These are phyloP conservation scores for Dasyurus viverrinus DNA, from an alignment of 2,113 vertebrate species.

Conservation along the genomic window DNA sequence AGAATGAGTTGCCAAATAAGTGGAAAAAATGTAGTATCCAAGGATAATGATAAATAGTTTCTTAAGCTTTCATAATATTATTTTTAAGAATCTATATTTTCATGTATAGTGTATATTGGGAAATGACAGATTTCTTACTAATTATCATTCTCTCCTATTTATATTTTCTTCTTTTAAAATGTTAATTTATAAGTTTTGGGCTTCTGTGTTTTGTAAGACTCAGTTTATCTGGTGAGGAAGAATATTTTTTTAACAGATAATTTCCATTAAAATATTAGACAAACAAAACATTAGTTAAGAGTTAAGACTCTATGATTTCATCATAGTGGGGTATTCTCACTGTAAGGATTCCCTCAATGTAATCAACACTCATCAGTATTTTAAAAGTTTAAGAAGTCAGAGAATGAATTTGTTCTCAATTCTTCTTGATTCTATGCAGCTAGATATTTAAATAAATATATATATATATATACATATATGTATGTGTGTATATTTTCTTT, in stretches of 20 bases:
- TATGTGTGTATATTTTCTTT: background rate
- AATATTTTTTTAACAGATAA: background rate
- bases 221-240: background rate
- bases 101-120: background rate
- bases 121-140: slow-evolving; percentile 34
- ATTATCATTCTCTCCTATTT: slow-evolving; percentile 25
- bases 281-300: background rate
- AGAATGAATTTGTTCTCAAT: background rate
- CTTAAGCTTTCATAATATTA: slow-evolving; percentile 13
- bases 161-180: slow-evolving; percentile 46
- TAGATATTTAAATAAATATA: background rate
- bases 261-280: background rate
- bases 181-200: background rate
- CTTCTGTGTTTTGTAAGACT: slow-evolving; percentile 6
- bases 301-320: background rate
- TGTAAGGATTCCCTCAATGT: background rate
- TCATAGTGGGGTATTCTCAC: background rate
- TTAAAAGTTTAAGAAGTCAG: background rate
- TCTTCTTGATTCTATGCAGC: background rate
- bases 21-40: background rate
- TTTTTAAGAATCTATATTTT: slow-evolving; percentile 13
- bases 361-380: background rate
- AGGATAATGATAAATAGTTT: background rate
- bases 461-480: no score
- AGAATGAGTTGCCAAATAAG: slow-evolving; percentile 44